Base-by-base conservation (phyloP, 1,140 invertebrate species). In the Melitaea cinxia region DNA sequence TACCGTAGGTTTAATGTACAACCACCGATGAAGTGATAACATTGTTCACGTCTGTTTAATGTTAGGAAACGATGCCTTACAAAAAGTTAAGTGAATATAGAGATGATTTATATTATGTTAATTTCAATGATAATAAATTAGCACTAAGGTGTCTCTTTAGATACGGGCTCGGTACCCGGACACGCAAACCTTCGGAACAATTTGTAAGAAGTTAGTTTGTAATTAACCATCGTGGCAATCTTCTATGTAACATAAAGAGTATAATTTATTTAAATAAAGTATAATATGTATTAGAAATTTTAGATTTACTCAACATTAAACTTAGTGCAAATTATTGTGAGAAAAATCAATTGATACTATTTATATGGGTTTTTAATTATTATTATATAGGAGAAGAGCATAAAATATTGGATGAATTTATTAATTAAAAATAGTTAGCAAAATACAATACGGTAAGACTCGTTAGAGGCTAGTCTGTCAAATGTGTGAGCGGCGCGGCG, bases 351-450 rank as follows among this genome's bases (percentile, higher is more conserved):
- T 89, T 85, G 83, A 89, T 73, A 90, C 85, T 89, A 89, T 89
- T 88, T 89, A 90, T 89, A 90, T 90, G 88, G 83, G 78, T 90
- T 90, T 85, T 88, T 89, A 88, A 89, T 89, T 90, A 90, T 90
- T 86, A 88, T 89, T 88, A 81, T 89, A 87, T 88, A 88, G 81
- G 82, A 79, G 80, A 80, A 83, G 80, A 83, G 63, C 82, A 84
- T 90, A 87, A 90, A 87, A 89, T 90, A 90, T 90, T 88, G 83
- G 85, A 90, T 86, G 85, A 90, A 90, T 89, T 88, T 89, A 91
- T 91, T 91, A 89, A 89, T 91, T 90, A 90, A 91, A 82, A 88
- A 91, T 91, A 91, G 86, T 91, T 89, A 91, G 88, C 85, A 79
- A 91, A 91, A 88, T 91, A 91, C 88, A 89, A 90, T 91, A 91